Base-by-base conservation (phyloP, 2,888 invertebrate species). In the Listrodromus nycthemerus region DNA sequence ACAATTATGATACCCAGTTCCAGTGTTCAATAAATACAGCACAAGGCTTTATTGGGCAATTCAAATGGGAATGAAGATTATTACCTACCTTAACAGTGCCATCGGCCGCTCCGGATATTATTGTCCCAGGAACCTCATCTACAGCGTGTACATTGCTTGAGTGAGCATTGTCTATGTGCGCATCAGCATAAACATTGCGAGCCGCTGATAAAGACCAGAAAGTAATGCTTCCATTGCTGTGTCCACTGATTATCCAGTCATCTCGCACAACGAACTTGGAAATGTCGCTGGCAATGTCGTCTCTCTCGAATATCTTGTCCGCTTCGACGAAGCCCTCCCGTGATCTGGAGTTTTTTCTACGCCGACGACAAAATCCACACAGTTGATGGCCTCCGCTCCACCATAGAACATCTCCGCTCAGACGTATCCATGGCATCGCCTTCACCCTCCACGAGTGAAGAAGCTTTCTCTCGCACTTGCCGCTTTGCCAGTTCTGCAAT, bases 401-500 rank as follows among this genome's bases (percentile, higher is more conserved):
- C 94, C 95, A 96, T 0, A 96, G 86, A 41, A 89, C 89, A 24
- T 95, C 92, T 0, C 91, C 92, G 8, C 95, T 94, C 48, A 96
- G 87, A 67, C 94, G 92, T 8, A 96, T 87, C 93, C 95, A 95
- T 58, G 95, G 95, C 89, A 95, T 94, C 84, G 94, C 93, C 90
- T 94, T 95, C 61, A 91, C 91, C 5, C 89, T 90, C 69, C 94
- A 93, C 65, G 93, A 93, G 76, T 94, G 93, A 58, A 94, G 91
- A 16, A 93, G 89, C 41, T 91, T 92, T 84, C 95, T 95, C 16
- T 91, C 89, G 87, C 95, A 96, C 69, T 92, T 92, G 1, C 95
- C 95, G 66, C 91, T 92, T n/a, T 93, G 89, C 95, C 95, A 96
- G 88, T 95, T 95, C n/a, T 93, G 89, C 0, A 93, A 93, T 65